phyloP scores from a whole-genome alignment of 2,888 invertebrate genomes.

The Platycheirus rosarum region DNA sequence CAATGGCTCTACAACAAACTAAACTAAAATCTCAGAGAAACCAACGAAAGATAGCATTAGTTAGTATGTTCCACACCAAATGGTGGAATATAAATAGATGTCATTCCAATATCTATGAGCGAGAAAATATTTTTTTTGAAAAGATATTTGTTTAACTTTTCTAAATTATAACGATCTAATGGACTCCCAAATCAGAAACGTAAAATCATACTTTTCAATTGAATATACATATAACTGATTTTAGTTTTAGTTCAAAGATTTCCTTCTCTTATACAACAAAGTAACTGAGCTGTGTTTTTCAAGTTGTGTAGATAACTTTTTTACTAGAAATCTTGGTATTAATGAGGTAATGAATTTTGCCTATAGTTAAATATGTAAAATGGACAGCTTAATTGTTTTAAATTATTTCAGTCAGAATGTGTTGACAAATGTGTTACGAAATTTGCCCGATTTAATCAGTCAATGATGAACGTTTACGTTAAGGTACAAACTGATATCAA shows the following conservation, averaged over 20 bases:
- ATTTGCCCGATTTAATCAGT: constrained; percentile 82
- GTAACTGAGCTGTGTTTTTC: constrained; percentile 82
- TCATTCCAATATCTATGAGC: no score
- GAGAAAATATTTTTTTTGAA: no score
- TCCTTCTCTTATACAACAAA: constrained; percentile 82
- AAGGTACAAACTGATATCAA: constrained; percentile 82
- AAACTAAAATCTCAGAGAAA: no score
- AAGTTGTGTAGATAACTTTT: constrained; percentile 81
- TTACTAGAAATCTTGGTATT: constrained; percentile 77
- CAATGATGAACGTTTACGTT: constrained; percentile 81
- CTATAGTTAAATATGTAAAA: no score
- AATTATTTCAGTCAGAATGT: constrained; percentile 77
- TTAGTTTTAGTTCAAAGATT: constrained; percentile 80
- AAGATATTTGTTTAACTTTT: no score
- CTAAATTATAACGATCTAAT: constrained; percentile 14
- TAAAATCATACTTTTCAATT: not conserved
- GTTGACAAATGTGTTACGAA: constrained; percentile 81
- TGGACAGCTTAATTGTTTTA: not conserved
- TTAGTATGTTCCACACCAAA: no score
- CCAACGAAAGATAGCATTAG: no score
- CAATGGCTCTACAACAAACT: no score
- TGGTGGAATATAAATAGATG: no score
- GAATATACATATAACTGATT: constrained; percentile 20
- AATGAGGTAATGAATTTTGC: constrained; percentile 78
- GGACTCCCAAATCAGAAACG: constrained; percentile 64